Evolutionary conservation across 1,140 invertebrate genomes (phyloP).

Genomic region (Tenebrio molitor): DNA sequence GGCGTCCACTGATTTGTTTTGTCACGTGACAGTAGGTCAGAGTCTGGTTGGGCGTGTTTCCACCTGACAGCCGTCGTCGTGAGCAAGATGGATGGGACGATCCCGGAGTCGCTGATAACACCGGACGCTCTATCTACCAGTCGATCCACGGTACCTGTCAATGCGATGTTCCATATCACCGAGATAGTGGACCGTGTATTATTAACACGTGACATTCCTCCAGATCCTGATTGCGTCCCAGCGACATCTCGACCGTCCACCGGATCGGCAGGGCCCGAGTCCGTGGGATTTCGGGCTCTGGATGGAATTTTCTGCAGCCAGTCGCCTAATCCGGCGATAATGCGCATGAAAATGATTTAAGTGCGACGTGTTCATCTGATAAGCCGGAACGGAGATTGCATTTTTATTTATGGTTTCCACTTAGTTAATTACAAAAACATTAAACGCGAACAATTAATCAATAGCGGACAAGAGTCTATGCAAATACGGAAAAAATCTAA

Average conservation of each 20-base stretch:
- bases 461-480: slow-evolving; percentile 44
- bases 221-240: slow-evolving; percentile 4
- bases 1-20: slow-evolving; percentile 4
- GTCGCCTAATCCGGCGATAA: no score
- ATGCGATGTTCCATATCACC: slow-evolving; percentile 28
- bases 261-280: neutral
- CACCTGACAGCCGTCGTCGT: neutral
- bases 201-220: slow-evolving; percentile 34
- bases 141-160: slow-evolving; percentile 33
- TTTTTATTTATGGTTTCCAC: slow-evolving; percentile 52
- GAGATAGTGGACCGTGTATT: slow-evolving; percentile 28
- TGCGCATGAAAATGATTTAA: slow-evolving; percentile 38
- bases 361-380: slow-evolving; percentile 35
- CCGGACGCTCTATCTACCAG: slow-evolving; percentile 25
- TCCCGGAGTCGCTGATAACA: slow-evolving; percentile 14
- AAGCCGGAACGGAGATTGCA: slow-evolving; percentile 45
- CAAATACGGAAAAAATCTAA: slow-evolving; percentile 48
- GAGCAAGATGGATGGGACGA: slow-evolving; percentile 25
- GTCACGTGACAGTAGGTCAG: slow-evolving; percentile 27
- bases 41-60: slow-evolving; percentile 28
- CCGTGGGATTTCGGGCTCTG: no score
- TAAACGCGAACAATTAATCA: slow-evolving; percentile 50
- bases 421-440: slow-evolving; percentile 51
- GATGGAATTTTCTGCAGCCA: no score
- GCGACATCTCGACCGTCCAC: slow-evolving; percentile 5